Conservation (phyloP, 2,888 invertebrate species). For the Coelopa pilipes region DNA sequence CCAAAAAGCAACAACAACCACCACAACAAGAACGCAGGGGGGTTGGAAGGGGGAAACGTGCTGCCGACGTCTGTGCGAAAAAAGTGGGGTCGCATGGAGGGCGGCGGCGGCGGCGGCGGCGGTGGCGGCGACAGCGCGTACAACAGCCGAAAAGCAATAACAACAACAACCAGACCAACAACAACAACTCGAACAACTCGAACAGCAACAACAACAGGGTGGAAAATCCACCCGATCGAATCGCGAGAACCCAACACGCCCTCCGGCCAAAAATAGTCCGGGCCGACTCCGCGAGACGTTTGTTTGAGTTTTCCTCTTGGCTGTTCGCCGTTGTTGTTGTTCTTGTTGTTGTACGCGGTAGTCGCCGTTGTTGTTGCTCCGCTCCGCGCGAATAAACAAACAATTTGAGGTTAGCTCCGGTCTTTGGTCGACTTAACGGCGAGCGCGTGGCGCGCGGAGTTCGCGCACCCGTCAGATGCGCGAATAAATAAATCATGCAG, state of each 20-base stretch:
- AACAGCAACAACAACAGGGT: too few species aligned
- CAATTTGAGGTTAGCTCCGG: constrained; percentile 15
- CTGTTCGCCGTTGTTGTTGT: too few species aligned
- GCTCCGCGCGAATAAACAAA: constrained; percentile 3
- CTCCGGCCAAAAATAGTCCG: constrained; percentile 5
- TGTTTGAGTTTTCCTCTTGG: too few species aligned
- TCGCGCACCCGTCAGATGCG: not conserved
- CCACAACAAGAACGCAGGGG: too few species aligned
- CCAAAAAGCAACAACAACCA: not conserved
- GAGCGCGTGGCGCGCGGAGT: constrained; percentile 3
- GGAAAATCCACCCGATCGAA: not conserved
- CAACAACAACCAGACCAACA: not conserved
- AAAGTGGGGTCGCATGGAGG: not conserved
- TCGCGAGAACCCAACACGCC: not conserved
- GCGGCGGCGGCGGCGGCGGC: too few species aligned
- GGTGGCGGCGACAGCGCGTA: too few species aligned
- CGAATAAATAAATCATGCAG: not conserved
- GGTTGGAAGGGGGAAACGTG: not conserved
- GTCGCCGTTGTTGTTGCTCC: not conserved
- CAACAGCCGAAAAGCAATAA: not conserved
- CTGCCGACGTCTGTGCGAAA: not conserved
- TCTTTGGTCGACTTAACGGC: not conserved
- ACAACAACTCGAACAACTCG: too few species aligned
- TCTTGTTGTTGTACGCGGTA: not conserved
- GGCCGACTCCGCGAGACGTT: not conserved